Base-by-base conservation (phyloP, 2,113 vertebrate genomes). In the Promerops cafer region DNA sequence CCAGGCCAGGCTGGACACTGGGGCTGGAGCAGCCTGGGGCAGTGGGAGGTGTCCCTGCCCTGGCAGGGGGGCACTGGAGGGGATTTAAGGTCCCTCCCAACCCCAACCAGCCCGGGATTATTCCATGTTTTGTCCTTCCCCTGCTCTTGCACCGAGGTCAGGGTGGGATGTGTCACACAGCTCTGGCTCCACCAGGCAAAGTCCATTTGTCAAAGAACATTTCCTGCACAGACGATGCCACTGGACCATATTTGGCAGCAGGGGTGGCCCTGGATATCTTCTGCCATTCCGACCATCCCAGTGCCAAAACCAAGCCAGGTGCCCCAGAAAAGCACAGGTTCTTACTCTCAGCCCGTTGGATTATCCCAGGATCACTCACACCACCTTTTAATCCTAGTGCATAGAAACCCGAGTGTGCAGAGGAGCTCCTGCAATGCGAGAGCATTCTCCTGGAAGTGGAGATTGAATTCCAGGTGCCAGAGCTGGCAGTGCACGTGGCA, bases 391-490 rank as follows among this genome's bases (percentile, higher is more conserved):
- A 89, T 88, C 93, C 66, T 53, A 9, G 75, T 40, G 63, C 47
- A 15, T 23, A 30, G 28, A 75, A 18, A 61, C 52, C 71, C 86
- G 64, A 57, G 78, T 54, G 93, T 61, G 76, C 85, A 86, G 87
- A 90, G 77, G 45, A 68, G 24, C 66, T 96, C 39, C 40, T 23
- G 63, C 22, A 5, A 13, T 6, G 2, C 1, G 3, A 3, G 4
- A 94, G 77, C 70, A 59, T 97, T 94, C 95, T 87, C 85, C 86
- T 90, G 95, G 95, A 72, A 81, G 20, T n/a, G 66, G 33, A n/a
- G 74, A 45, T 64, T 90, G 95, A 93, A 94, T 93, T 86, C 56
- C 76, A 44, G 23, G 27, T 65, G 65, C 86, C 37, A 74, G 59
- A 52, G 42, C 13, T 92, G 91, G 71, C 50, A 56, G 68, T 53